phyloP scores from a whole-genome alignment of 1,140 invertebrate genomes.

The Apis cerana region DNA sequence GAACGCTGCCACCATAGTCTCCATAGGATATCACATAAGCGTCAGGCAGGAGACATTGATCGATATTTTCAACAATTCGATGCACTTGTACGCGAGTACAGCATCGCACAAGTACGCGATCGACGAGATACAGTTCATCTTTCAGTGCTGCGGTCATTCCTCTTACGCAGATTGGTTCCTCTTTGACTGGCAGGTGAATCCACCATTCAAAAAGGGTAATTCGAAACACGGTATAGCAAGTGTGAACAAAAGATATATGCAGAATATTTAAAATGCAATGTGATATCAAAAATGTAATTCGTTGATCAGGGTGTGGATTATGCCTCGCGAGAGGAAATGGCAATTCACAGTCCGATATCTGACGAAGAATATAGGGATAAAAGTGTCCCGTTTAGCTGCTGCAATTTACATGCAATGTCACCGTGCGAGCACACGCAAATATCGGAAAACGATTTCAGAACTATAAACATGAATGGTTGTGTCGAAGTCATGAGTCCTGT shows the following conservation, averaged over 20 bases:
- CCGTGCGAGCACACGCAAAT: conserved; percentile 71
- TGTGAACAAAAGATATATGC: neutral
- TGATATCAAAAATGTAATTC: neutral
- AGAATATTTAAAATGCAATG: neutral
- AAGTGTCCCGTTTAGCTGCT: conserved; percentile 76
- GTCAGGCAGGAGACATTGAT: conserved; percentile 60
- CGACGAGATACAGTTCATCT: conserved; percentile 73
- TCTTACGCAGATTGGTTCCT: conserved; percentile 74
- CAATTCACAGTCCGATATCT: conserved; percentile 50
- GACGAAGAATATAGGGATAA: conserved; percentile 58
- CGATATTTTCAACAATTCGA: conserved; percentile 71
- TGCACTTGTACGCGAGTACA: conserved; percentile 68
- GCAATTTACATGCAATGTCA: conserved; percentile 58
- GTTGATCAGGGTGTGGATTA: conserved; percentile 61
- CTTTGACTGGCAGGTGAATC: conserved; percentile 74
- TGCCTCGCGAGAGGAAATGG: conserved; percentile 58
- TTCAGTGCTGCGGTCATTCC: conserved; percentile 74
- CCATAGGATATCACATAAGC: conserved; percentile 70
- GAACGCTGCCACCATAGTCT: conserved; percentile 68
- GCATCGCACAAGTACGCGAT: conserved; percentile 68
- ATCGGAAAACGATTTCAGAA: conserved; percentile 57
- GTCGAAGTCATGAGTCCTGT: conserved; percentile 64
- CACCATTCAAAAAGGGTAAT: conserved; percentile 38
- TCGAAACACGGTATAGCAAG: conserved; percentile 28
- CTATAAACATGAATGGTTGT: conserved; percentile 73